These are phyloP conservation scores for Tetragnatha montana DNA, from an alignment of 2,888 invertebrate genomes.

Conservation along the genomic window DNA sequence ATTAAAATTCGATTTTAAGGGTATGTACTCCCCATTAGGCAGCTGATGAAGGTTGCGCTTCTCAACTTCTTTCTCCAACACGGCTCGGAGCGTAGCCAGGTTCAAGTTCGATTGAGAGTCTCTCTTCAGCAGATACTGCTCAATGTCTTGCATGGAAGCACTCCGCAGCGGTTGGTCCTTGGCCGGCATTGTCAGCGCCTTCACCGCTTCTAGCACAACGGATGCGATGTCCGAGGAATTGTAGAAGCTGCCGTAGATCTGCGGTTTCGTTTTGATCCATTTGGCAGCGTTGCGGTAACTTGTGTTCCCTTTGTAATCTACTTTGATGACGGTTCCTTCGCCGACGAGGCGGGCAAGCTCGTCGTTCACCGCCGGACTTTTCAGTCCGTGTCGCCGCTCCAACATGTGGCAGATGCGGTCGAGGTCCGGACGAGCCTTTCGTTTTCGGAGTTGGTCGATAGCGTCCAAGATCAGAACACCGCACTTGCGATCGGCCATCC, in stretches of 20 bases:
- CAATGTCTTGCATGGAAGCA: slow-evolving; percentile 74
- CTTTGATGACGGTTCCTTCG: slow-evolving; percentile 85
- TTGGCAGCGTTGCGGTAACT: slow-evolving; percentile 89
- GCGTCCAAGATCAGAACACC: slow-evolving; percentile 87
- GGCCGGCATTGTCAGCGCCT: slow-evolving; percentile 2
- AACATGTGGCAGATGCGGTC: slow-evolving; percentile 89
- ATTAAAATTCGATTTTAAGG: slow-evolving; percentile 17
- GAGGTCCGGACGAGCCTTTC: slow-evolving; percentile 90
- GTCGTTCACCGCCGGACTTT: slow-evolving; percentile 82
- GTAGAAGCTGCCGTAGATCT: slow-evolving; percentile 74
- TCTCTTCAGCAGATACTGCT: slow-evolving; percentile 74
- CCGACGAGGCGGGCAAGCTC: slow-evolving; percentile 86
- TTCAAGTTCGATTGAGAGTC: slow-evolving; percentile 73
- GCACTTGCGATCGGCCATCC: slow-evolving; percentile 72
- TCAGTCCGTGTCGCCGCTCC: slow-evolving; percentile 84
- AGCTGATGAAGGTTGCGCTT: slow-evolving; percentile 82
- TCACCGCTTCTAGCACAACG: slow-evolving; percentile 55
- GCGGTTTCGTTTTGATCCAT: slow-evolving; percentile 83
- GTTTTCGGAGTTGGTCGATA: slow-evolving; percentile 87
- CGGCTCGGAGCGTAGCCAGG: slow-evolving; percentile 79
- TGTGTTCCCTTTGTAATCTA: slow-evolving; percentile 90
- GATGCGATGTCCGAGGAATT: slow-evolving; percentile 46
- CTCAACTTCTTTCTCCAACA: slow-evolving; percentile 83
- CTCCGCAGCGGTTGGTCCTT: slow-evolving; percentile 66
- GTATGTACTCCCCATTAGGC: slow-evolving; percentile 73